Base-by-base conservation (phyloP, 2,113 vertebrate species). In the Gambusia affinis region DNA sequence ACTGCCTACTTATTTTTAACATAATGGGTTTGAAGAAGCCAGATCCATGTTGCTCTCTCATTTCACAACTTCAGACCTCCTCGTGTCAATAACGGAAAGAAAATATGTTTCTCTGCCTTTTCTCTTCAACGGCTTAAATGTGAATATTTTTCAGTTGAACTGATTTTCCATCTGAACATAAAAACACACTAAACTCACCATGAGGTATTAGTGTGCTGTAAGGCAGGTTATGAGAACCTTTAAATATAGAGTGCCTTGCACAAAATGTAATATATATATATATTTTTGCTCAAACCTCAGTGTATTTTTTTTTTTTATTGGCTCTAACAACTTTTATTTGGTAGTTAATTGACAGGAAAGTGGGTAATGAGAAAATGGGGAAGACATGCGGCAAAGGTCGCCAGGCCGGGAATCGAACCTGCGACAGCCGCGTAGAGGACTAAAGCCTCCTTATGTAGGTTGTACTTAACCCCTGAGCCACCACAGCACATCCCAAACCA, bases 1-100 rank as follows among this genome's bases (percentile, higher is more conserved):
- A 88, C 86, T 76, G 86, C 77, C 85, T 80, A 81, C 86, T 91
- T 86, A 84, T 84, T 90, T 89, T 84, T 68, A 82, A 80, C 64
- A 86, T 82, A 84, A 91, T 84, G 79, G 85, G 79, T 75, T 82
- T 73, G 72, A 83, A 85, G 63, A 66, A 78, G 83, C 81, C 60
- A 62, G 47, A 79, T 80, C 65, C 22, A 27, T 44, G 65, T 72
- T 67, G 62, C 54, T 67, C 61, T 83, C 81, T 89, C 65, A 30
- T 77, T 81, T 72, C 62, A 70, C 28, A 77, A 76, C 65, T 76
- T 31, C 24, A 1, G 63, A 66, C 17, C 47, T 29, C 3, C 12
- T 75, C 78, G 72, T 60, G 47, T 78, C 80, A 85, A 15, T 28
- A 79, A 72, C 39, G 31, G 62, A 22, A 62, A 72, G 68, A 60